Conservation (phyloP, 2,797 vertebrate species). For the Lepus townsendii region DNA sequence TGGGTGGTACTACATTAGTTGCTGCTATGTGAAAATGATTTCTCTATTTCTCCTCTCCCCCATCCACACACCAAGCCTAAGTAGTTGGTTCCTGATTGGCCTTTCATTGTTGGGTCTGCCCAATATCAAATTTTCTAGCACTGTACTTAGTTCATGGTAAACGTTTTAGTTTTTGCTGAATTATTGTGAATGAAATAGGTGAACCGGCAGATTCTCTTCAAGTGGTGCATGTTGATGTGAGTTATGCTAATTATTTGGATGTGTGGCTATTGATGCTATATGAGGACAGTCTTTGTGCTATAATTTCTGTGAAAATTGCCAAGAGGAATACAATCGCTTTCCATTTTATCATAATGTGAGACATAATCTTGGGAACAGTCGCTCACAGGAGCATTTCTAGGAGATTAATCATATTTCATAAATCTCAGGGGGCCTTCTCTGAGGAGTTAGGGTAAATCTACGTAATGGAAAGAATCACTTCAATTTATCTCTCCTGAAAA, state of each 20-base stretch:
- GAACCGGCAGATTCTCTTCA: neutral
- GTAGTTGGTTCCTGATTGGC: neutral
- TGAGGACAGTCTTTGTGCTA: neutral
- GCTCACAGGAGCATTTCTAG: neutral
- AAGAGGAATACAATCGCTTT: slow-evolving; percentile 15
- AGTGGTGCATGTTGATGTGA: neutral
- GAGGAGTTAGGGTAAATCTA: neutral
- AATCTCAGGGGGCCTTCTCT: slow-evolving; percentile 23
- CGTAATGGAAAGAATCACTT: neutral
- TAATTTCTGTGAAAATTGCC: neutral
- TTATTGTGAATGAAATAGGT: neutral
- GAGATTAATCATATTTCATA: neutral
- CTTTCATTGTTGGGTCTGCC: neutral
- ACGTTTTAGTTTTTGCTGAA: neutral
- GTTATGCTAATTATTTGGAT: neutral
- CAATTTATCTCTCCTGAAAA: slow-evolving; percentile 39
- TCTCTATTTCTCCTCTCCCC: neutral
- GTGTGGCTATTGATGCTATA: neutral
- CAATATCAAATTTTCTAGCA: neutral
- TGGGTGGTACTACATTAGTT: neutral
- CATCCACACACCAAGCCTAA: neutral
- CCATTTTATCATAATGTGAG: neutral
- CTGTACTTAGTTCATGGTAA: neutral
- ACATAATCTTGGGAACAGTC: neutral
- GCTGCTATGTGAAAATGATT: slow-evolving; percentile 35